Percentiles rank a stretch among this genome's conserved stretches.
Evolutionary conservation across 1,140 invertebrate species (phyloP).

Genomic region (Platyura marginata): DNA sequence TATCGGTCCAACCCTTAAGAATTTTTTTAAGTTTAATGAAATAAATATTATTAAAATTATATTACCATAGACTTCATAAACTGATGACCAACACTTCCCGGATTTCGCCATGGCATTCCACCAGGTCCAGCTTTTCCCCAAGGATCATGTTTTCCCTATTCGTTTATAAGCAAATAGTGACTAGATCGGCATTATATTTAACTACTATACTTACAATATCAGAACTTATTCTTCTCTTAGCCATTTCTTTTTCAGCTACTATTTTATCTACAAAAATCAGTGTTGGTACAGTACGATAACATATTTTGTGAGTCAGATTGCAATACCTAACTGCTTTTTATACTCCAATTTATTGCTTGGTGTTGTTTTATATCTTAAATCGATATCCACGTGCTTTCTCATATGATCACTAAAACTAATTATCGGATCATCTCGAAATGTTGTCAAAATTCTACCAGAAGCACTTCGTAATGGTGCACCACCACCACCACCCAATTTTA

Average conservation of each 20-base stretch:
- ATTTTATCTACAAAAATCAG: not conserved
- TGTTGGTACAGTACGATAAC: not conserved
- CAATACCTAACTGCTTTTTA: constrained; percentile 6
- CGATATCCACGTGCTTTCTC: constrained; percentile 28
- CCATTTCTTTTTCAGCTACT: not conserved
- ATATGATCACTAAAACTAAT: constrained; percentile 26
- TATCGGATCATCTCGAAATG: constrained; percentile 28
- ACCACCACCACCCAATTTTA: constrained; percentile 12
- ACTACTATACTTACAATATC: not conserved
- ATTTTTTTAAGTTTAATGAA: not conserved
- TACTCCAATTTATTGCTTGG: constrained; percentile 9
- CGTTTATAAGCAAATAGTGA: too few relatives aligned
- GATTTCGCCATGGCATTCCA: constrained; percentile 37
- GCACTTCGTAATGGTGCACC: constrained; percentile 19
- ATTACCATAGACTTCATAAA: constrained; percentile 45
- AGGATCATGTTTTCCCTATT: constrained; percentile 19
- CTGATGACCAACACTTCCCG: constrained; percentile 32
- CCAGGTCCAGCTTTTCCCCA: constrained; percentile 40
- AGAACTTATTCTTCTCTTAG: constrained; percentile 1
- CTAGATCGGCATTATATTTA: too few relatives aligned
- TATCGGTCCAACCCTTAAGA: not conserved
- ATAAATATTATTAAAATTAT: constrained; percentile 7
- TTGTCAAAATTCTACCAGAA: constrained; percentile 22
- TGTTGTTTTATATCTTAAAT: constrained; percentile 27
- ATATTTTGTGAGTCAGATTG: constrained; percentile 8